Conservation (phyloP, 2,113 vertebrate species). For the Gasterosteus aculeatus region DNA sequence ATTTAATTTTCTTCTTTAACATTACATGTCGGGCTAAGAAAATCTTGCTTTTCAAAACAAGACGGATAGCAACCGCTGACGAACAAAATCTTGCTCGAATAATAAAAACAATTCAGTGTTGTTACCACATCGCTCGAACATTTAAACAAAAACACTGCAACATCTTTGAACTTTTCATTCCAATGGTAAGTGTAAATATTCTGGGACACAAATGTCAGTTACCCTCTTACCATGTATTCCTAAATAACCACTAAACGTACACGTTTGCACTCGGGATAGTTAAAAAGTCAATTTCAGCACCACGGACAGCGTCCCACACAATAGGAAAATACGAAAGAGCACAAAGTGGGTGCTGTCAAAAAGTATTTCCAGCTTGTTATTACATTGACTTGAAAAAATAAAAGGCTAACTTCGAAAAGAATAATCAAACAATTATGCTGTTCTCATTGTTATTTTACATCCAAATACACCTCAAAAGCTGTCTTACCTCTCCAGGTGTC, state of each 20-base stretch:
- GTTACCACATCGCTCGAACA: background rate
- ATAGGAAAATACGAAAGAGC: no score
- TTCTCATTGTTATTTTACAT: background rate
- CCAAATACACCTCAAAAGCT: background rate
- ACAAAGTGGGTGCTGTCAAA: no score
- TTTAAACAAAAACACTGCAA: background rate
- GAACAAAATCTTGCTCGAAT: background rate
- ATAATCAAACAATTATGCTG: background rate
- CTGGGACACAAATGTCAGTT: background rate
- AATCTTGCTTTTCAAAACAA: background rate
- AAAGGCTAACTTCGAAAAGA: background rate
- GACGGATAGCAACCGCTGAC: no score
- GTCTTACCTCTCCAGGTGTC: background rate
- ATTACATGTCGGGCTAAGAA: accelerated
- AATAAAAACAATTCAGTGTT: background rate
- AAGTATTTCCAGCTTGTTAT: no score
- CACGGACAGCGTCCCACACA: background rate
- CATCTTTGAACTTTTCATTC: background rate
- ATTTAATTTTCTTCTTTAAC: background rate
- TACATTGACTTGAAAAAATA: no score
- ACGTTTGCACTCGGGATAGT: background rate
- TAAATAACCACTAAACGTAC: no score
- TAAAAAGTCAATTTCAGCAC: background rate
- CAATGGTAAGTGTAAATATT: background rate
- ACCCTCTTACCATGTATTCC: background rate